Percentiles rank a stretch among this genome's conserved stretches.
phyloP scores from a whole-genome alignment of 2,113 vertebrate species.

The Epinephelus cyanopodus region DNA sequence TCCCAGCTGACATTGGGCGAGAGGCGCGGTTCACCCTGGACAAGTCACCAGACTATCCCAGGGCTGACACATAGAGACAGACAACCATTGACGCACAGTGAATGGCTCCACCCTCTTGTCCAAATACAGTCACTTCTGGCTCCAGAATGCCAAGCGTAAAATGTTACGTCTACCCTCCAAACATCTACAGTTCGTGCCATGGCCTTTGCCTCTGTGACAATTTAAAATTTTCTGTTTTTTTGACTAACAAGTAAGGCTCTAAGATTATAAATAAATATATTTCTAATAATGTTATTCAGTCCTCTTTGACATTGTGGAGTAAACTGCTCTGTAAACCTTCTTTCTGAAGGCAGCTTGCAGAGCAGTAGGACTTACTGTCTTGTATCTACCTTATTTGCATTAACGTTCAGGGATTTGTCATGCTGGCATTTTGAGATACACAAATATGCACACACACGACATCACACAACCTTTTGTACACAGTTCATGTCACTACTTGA shows the following conservation, averaged over 20 bases:
- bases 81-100: no score
- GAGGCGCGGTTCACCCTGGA: no score
- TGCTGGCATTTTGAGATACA: neutral
- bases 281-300: neutral
- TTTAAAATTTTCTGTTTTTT: neutral
- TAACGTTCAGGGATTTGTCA: neutral
- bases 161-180: neutral
- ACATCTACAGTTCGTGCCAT: neutral
- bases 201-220: neutral
- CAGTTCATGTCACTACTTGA: neutral
- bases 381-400: neutral
- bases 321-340: neutral
- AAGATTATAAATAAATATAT: neutral
- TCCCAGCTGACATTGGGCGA: no score
- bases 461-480: neutral
- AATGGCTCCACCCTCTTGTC: no score
- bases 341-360: neutral
- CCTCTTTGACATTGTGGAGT: neutral
- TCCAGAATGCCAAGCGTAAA: no score
- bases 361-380: neutral
- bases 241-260: neutral
- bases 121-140: no score
- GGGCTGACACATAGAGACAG: no score
- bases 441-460: neutral
- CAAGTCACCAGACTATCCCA: no score